Conservation (phyloP, 2,888 invertebrate genomes). For the Drosophila greeni region DNA sequence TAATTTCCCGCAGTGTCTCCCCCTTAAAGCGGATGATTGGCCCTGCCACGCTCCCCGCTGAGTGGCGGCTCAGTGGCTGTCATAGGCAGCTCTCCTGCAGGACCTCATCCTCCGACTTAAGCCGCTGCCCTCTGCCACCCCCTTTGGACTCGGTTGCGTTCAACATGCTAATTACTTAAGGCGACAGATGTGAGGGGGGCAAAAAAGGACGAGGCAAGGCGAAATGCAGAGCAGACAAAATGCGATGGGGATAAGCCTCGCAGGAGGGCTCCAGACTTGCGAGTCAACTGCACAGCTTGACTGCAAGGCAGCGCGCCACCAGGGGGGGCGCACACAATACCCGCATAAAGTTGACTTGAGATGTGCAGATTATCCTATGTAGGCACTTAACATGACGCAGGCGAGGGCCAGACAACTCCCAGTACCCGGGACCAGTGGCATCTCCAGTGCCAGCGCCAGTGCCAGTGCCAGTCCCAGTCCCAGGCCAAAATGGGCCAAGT, state of each 20-base stretch:
- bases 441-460: neutral
- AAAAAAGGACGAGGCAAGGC: conserved; percentile 33
- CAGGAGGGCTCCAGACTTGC: conserved; percentile 31
- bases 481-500: conserved; percentile 49
- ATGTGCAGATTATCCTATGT: conserved; percentile 72
- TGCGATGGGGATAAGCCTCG: conserved; percentile 41
- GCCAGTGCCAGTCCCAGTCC: conserved; percentile 5
- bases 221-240: conserved; percentile 46
- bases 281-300: conserved; percentile 43
- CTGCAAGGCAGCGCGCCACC: conserved; percentile 11
- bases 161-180: conserved; percentile 64
- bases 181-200: conserved; percentile 31
- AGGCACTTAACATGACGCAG: conserved; percentile 66
- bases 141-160: conserved; percentile 12
- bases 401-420: conserved; percentile 29
- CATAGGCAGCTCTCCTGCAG: conserved; percentile 10
- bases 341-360: conserved; percentile 63
- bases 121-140: neutral
- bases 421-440: conserved; percentile 6
- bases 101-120: neutral
- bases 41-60: conserved; percentile 15
- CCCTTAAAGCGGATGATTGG: conserved; percentile 20
- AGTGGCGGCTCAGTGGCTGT: conserved; percentile 28
- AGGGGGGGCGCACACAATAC: conserved; percentile 50
- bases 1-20: neutral